Conservation (phyloP, 2,113 vertebrate genomes). For the Empidonax alnorum region DNA sequence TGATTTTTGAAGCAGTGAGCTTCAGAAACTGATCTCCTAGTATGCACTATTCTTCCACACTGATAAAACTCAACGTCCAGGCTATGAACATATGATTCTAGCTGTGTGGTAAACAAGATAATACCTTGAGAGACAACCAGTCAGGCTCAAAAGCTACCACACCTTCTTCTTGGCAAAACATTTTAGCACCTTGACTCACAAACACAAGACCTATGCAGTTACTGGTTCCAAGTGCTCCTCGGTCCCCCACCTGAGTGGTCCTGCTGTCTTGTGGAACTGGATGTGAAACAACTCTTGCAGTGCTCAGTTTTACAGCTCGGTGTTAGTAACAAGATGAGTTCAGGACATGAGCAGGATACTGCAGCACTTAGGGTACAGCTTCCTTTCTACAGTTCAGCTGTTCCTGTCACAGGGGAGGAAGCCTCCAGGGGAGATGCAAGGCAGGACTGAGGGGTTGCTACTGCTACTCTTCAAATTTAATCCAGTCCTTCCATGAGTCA, state of each 20-base stretch:
- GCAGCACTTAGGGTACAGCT: neutral
- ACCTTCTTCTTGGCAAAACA: neutral
- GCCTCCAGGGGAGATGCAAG: neutral
- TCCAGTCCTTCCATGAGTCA: neutral
- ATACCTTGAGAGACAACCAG: neutral
- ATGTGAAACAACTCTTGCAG: neutral
- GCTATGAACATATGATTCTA: neutral
- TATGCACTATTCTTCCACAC: neutral
- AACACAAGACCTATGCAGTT: neutral
- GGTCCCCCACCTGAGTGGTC: neutral
- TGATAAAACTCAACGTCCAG: neutral
- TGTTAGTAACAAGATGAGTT: neutral
- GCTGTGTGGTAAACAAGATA: neutral
- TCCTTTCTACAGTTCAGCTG: neutral
- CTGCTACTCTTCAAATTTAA: neutral
- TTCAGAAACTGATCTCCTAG: neutral
- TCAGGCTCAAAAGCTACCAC: neutral
- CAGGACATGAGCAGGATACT: neutral
- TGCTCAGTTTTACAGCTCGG: neutral
- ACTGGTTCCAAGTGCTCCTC: neutral
- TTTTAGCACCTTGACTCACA: neutral
- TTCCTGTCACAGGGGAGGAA: neutral
- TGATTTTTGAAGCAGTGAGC: neutral
- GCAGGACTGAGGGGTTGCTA: neutral
- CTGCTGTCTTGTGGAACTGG: neutral